These are phyloP conservation scores for Jaculus jaculus DNA, from an alignment of 2,113 vertebrate genomes.

Conservation along the genomic window DNA sequence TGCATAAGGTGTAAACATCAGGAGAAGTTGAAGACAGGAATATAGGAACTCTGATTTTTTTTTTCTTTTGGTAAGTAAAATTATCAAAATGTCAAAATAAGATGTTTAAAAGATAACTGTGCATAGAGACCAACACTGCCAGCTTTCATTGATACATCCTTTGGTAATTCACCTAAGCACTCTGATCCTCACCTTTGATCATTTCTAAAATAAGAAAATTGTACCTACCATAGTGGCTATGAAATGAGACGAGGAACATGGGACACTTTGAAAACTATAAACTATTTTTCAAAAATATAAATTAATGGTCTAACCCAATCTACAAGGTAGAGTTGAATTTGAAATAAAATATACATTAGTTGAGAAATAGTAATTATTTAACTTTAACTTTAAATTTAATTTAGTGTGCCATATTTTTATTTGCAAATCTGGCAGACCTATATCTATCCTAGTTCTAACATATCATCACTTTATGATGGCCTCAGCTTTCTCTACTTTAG, in stretches of 20 bases:
- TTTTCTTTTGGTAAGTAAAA: background rate
- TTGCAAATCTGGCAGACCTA: background rate
- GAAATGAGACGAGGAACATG: background rate
- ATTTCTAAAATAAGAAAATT: background rate
- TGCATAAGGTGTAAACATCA: background rate
- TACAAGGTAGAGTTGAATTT: constrained; percentile 31
- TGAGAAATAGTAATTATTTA: constrained; percentile 23
- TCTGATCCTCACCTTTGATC: background rate
- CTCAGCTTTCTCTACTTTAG: background rate
- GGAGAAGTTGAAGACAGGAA: background rate
- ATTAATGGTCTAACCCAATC: background rate
- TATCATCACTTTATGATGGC: background rate
- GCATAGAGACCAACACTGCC: too few relatives aligned
- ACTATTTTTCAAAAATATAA: background rate
- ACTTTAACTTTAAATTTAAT: background rate
- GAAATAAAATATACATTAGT: background rate
- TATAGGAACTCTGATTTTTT: background rate
- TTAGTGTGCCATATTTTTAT: background rate
- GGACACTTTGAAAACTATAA: background rate
- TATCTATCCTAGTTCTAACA: background rate
- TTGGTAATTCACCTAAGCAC: background rate
- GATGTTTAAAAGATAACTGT: background rate
- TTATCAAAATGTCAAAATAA: background rate
- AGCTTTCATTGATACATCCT: background rate
- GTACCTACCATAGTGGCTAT: background rate